Conservation (phyloP, 2,888 invertebrate species). For the Cheiracanthium punctorium region DNA sequence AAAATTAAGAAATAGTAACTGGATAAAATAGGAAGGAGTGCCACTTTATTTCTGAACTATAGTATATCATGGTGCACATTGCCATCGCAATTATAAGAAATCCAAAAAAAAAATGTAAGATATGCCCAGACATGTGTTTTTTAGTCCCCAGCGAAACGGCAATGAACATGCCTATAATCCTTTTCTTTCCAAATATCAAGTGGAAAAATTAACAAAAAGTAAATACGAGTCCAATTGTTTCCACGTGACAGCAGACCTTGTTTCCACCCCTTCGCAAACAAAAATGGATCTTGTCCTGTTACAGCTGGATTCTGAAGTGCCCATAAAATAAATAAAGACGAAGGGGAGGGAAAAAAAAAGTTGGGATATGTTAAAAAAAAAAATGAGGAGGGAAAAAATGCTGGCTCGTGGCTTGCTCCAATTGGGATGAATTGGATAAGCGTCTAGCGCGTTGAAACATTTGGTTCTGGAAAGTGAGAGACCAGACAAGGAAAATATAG, state of each 20-base stretch:
- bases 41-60: too few species aligned
- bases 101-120: too few species aligned
- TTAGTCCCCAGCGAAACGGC: too few species aligned
- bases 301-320: slow-evolving; percentile 41
- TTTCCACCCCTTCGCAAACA: slow-evolving; percentile 33
- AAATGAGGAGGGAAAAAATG: background rate
- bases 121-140: too few species aligned
- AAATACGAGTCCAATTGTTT: slow-evolving; percentile 48
- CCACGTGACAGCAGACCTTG: slow-evolving; percentile 50
- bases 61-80: too few species aligned
- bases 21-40: too few species aligned
- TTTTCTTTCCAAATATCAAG: background rate
- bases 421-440: slow-evolving; percentile 63
- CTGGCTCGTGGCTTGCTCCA: slow-evolving; percentile 46
- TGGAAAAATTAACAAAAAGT: background rate
- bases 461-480: slow-evolving; percentile 25
- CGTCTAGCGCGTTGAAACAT: slow-evolving; percentile 58
- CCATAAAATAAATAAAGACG: slow-evolving; percentile 22
- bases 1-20: too few species aligned
- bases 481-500: background rate
- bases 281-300: slow-evolving; percentile 49
- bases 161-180: too few species aligned
- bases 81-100: too few species aligned
- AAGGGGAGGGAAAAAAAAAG: slow-evolving; percentile 30
- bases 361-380: slow-evolving; percentile 33